phyloP scores from a whole-genome alignment of 2,888 invertebrate species.

The Steinernema hermaphroditum region DNA sequence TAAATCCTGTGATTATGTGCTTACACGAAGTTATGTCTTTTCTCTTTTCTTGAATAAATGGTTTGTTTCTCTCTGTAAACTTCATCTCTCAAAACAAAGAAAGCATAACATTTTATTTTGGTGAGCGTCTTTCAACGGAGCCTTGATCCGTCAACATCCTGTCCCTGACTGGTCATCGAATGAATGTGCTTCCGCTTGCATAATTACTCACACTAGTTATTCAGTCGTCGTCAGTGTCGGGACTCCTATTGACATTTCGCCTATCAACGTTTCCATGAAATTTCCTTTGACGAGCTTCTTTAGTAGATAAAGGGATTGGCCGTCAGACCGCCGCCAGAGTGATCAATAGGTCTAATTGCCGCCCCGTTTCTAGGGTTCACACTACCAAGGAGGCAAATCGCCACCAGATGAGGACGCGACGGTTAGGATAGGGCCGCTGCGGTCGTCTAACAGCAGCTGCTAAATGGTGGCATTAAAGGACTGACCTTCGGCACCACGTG shows the following conservation, averaged over 20 bases:
- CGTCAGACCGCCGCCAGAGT: not conserved
- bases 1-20: not conserved
- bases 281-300: not conserved
- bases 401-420: conserved; percentile 19
- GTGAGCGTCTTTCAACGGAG: not conserved
- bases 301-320: conserved; percentile 10
- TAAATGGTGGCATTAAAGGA: conserved; percentile 28
- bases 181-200: not conserved
- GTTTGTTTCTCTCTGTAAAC: too few species aligned
- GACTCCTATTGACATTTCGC: not conserved
- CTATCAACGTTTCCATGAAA: not conserved
- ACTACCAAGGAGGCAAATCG: conserved; percentile 27
- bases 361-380: conserved; percentile 11
- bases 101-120: not conserved
- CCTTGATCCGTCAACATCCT: not conserved
- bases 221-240: not conserved
- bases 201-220: not conserved
- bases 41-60: too few species aligned
- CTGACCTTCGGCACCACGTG: conserved; percentile 4
- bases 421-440: conserved; percentile 24
- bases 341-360: conserved; percentile 31
- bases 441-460: conserved; percentile 17
- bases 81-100: too few species aligned
- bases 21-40: too few species aligned
- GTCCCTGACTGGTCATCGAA: not conserved